phyloP scores from a whole-genome alignment of 92 coral and sea anemone species.

The Palythoa caribaeorum region DNA sequence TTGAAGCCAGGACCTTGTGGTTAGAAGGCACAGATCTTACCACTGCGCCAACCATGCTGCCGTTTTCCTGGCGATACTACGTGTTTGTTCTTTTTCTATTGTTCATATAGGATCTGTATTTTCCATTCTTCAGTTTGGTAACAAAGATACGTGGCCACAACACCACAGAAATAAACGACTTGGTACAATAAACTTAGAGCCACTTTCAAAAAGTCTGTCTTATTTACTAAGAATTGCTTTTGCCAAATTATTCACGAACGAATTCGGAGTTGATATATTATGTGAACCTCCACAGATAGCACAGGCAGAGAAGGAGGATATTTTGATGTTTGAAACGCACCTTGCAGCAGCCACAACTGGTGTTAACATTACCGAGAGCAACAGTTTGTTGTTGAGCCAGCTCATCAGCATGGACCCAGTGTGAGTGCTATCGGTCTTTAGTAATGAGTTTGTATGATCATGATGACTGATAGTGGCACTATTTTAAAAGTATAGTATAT shows the following conservation, averaged over 20 bases:
- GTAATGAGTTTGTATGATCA: neutral
- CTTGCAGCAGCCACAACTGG: constrained; percentile 98
- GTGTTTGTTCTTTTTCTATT: too few relatives aligned
- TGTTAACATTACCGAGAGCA: constrained; percentile 89
- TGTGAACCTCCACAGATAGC: constrained; percentile 66
- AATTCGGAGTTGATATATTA: neutral
- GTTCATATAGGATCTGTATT: too few relatives aligned
- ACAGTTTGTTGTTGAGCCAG: constrained; percentile 90
- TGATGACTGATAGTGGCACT: neutral
- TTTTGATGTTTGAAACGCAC: constrained; percentile 90
- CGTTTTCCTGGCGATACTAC: too few relatives aligned
- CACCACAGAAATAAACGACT: too few relatives aligned
- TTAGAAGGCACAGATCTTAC: too few relatives aligned
- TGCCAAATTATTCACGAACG: neutral
- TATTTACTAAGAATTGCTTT: neutral
- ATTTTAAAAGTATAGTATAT: too few relatives aligned
- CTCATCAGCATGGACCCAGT: constrained; percentile 95
- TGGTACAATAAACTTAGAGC: too few relatives aligned
- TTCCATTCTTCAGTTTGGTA: too few relatives aligned
- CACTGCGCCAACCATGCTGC: too few relatives aligned
- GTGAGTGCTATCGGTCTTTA: constrained; percentile 54
- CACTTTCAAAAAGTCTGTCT: neutral
- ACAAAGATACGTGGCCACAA: too few relatives aligned
- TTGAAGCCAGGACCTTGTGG: too few relatives aligned
- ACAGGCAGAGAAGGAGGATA: constrained; percentile 77